Evolutionary conservation across 2,888 invertebrate genomes (phyloP).

Genomic region (Oegoconia quadripuncta): DNA sequence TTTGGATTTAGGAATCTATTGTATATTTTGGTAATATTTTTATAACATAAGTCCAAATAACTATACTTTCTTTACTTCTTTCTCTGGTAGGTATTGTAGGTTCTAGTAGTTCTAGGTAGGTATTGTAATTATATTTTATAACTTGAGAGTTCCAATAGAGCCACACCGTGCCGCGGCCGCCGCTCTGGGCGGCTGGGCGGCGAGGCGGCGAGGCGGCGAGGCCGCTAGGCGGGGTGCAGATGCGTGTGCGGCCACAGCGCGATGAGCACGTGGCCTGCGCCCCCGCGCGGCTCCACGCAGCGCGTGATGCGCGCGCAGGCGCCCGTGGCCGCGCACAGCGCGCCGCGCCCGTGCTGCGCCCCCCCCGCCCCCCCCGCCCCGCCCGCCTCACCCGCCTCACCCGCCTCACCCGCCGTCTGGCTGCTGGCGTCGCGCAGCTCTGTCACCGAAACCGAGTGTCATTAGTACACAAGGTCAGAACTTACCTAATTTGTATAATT

Average conservation of each 20-base stretch:
- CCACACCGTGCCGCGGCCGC: too few relatives aligned
- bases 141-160: too few relatives aligned
- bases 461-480: background rate
- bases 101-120: too few relatives aligned
- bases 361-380: constrained; percentile 9
- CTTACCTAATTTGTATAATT: background rate
- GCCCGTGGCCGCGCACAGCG: constrained; percentile 2
- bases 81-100: background rate
- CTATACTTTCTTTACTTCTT: background rate
- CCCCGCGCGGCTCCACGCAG: background rate
- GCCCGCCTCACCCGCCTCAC: background rate
- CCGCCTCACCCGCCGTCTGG: background rate
- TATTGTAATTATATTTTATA: too few relatives aligned
- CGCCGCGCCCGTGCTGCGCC: background rate
- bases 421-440: background rate
- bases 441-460: background rate
- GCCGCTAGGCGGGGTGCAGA: background rate
- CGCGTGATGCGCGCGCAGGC: constrained; percentile 5
- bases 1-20: too few relatives aligned
- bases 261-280: constrained; percentile 10
- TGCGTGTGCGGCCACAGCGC: constrained; percentile 15
- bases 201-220: background rate
- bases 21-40: background rate
- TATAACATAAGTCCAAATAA: background rate
- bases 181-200: too few relatives aligned